Conservation (phyloP, 1,140 invertebrate genomes). For the Brachionus manjavacas region DNA sequence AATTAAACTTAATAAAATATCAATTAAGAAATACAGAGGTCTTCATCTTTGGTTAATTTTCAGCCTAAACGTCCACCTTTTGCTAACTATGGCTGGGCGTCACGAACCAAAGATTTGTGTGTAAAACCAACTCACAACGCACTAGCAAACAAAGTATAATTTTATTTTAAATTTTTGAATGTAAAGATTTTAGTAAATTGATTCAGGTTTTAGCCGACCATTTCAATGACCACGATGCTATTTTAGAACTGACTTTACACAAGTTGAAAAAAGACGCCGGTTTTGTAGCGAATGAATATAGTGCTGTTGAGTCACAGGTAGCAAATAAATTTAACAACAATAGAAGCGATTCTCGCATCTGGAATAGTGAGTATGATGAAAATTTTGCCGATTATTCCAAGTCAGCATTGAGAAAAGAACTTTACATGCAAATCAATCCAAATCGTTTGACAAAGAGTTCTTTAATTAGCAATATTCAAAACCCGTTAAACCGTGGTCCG, state of each 20-base stretch:
- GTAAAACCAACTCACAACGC: constrained; percentile 40
- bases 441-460: constrained; percentile 38
- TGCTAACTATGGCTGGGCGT: constrained; percentile 39
- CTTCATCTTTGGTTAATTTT: constrained; percentile 7
- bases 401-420: neutral
- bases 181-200: neutral
- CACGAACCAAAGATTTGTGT: constrained; percentile 13
- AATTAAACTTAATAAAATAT: neutral
- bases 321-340: neutral
- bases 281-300: constrained; percentile 27
- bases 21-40: neutral
- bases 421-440: neutral
- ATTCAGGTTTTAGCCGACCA: constrained; percentile 8
- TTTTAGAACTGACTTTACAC: constrained; percentile 31
- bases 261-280: constrained; percentile 38
- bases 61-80: constrained; percentile 25
- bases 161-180: neutral
- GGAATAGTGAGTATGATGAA: constrained; percentile 42
- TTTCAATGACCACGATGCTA: constrained; percentile 1
- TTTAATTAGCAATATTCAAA: constrained; percentile 8
- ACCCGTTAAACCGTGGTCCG: neutral
- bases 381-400: constrained; percentile 37
- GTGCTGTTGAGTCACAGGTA: constrained; percentile 24
- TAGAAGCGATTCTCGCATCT: constrained; percentile 18
- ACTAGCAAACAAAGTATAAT: neutral